Percentiles rank a stretch among this genome's conserved stretches.
These are phyloP conservation scores for Contarinia nasturtii DNA, from an alignment of 1,140 invertebrate genomes.

Conservation along the genomic window DNA sequence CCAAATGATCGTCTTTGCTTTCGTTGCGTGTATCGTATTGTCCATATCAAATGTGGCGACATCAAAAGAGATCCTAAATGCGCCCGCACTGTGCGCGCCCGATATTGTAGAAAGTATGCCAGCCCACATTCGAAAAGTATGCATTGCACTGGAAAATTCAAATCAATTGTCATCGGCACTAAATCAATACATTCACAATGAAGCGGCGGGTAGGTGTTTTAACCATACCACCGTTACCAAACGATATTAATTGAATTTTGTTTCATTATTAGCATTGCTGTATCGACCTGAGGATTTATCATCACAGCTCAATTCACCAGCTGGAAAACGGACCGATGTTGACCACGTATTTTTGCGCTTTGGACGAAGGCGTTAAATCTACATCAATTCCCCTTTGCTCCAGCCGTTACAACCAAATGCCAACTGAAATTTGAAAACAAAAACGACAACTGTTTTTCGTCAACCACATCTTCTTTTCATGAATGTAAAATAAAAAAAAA, in stretches of 20 bases:
- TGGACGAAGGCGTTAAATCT: conserved; percentile 29
- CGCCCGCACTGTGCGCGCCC: conserved; percentile 14
- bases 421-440: no score
- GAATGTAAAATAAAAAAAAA: no score
- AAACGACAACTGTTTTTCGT: no score
- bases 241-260: not conserved
- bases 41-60: not conserved
- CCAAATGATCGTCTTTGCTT: not conserved
- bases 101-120: conserved; percentile 22
- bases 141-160: conserved; percentile 20
- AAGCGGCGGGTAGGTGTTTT: conserved; percentile 20
- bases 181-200: conserved; percentile 20
- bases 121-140: conserved; percentile 19
- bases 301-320: conserved; percentile 16
- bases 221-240: no score
- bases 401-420: no score
- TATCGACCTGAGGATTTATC: conserved; percentile 16
- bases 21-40: not conserved
- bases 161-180: conserved; percentile 18
- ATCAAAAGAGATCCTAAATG: not conserved
- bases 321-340: conserved; percentile 51
- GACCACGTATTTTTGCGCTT: conserved; percentile 60
- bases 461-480: no score
- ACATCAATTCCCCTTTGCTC: no score
- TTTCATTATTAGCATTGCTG: conserved; percentile 12